Conservation (phyloP, 2,888 invertebrate species). For the Eristalis pertinax region DNA sequence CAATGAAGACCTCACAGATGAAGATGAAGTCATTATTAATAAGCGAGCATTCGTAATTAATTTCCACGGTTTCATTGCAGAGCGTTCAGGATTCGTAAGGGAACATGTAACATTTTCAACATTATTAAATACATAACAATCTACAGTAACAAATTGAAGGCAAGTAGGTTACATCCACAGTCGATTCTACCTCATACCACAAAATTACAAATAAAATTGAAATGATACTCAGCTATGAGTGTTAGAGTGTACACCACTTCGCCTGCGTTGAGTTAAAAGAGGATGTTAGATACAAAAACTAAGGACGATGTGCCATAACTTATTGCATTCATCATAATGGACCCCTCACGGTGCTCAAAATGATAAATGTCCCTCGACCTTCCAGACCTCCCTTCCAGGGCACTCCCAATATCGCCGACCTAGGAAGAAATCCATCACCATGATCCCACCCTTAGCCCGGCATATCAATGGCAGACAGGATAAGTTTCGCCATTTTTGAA, state of each 20-base stretch:
- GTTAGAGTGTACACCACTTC: conserved; percentile 7
- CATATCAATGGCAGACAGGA: conserved; percentile 6
- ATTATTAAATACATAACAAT: not conserved
- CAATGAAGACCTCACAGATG: conserved; percentile 39
- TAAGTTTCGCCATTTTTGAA: conserved; percentile 67
- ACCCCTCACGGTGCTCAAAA: conserved; percentile 59
- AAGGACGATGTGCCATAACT: conserved; percentile 66
- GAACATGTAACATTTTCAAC: conserved; percentile 5
- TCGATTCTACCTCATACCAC: conserved; percentile 44
- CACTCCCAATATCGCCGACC: conserved; percentile 48
- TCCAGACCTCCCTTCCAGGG: conserved; percentile 26
- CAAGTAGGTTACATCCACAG: conserved; percentile 13
- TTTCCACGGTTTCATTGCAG: conserved; percentile 62
- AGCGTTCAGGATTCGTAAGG: conserved; percentile 17
- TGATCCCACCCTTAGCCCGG: conserved; percentile 51
- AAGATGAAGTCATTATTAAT: conserved; percentile 70
- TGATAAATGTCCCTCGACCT: conserved; percentile 62
- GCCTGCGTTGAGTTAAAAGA: conserved; percentile 6
- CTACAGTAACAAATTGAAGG: conserved; percentile 37
- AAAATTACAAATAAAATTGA: conserved; percentile 31
- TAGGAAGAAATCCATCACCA: conserved; percentile 69
- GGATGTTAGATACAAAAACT: conserved; percentile 55
- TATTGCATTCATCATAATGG: conserved; percentile 68
- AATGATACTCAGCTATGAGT: conserved; percentile 9
- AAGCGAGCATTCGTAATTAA: conserved; percentile 69